phyloP scores from a whole-genome alignment of 2,888 invertebrate species.

The Pachydiplax longipennis region DNA sequence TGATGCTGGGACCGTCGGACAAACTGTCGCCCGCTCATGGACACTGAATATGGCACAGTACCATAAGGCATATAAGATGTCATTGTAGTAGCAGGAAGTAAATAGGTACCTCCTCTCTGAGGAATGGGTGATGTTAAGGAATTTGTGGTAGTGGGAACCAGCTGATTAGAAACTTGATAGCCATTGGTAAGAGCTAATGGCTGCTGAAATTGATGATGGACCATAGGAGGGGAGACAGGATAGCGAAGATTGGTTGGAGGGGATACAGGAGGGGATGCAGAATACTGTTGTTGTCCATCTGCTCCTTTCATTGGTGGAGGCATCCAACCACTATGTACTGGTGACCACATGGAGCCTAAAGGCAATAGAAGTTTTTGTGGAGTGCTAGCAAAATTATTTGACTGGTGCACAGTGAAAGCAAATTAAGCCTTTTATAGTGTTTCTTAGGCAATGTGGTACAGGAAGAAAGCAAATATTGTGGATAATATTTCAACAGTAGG shows the following conservation, averaged over 20 bases:
- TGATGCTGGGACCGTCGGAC: conserved; percentile 19
- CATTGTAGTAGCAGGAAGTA: conserved; percentile 11
- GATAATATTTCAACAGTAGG: neutral
- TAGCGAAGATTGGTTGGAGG: conserved; percentile 18
- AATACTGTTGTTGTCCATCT: conserved; percentile 22
- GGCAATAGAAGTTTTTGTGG: conserved; percentile 34
- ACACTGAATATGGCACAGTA: conserved; percentile 21
- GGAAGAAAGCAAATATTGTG: neutral
- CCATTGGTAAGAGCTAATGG: conserved; percentile 12
- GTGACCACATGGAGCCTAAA: conserved; percentile 40
- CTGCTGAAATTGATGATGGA: conserved; percentile 35
- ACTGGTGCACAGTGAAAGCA: conserved; percentile 21
- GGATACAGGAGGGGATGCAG: neutral
- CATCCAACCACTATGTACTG: conserved; percentile 25
- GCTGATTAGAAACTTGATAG: neutral
- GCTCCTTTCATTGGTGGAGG: neutral
- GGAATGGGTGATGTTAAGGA: conserved; percentile 16
- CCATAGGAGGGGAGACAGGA: conserved; percentile 6
- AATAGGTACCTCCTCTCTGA: conserved; percentile 21
- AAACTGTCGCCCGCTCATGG: conserved; percentile 22
- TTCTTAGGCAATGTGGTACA: neutral
- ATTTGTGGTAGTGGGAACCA: conserved; percentile 9
- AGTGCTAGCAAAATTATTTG: conserved; percentile 5
- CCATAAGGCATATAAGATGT: conserved; percentile 17
- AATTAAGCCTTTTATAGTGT: neutral